These are phyloP conservation scores for Panthera leo DNA, from an alignment of 2,113 vertebrate genomes.

Conservation along the genomic window DNA sequence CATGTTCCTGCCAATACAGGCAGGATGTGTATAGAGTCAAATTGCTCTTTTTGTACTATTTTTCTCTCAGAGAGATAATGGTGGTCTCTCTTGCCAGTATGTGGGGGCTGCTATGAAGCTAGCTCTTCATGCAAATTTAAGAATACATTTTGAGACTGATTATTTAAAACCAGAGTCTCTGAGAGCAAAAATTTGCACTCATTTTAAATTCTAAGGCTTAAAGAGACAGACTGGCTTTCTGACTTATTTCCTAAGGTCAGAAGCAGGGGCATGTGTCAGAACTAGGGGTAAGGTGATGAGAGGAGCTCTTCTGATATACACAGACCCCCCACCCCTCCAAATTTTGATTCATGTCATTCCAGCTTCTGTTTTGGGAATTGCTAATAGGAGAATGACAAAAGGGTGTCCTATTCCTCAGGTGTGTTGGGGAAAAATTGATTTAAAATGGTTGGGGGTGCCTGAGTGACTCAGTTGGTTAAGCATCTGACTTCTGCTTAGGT, in stretches of 20 bases:
- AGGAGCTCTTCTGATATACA: background rate
- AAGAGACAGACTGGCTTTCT: background rate
- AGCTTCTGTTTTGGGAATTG: background rate
- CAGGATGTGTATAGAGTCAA: background rate
- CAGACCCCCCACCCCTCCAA: background rate
- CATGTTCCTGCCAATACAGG: background rate
- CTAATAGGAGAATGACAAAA: background rate
- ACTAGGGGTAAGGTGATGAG: background rate
- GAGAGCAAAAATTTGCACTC: background rate
- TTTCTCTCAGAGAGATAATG: background rate
- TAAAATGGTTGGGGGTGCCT: background rate
- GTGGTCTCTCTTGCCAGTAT: background rate
- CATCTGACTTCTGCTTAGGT: no score
- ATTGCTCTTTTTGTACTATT: background rate
- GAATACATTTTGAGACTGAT: background rate
- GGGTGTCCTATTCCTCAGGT: background rate
- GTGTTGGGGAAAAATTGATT: background rate
- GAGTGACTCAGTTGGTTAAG: no score
- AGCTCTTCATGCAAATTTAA: background rate
- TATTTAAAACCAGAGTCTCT: background rate
- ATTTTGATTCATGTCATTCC: background rate
- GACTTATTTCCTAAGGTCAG: background rate
- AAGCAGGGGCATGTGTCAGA: background rate
- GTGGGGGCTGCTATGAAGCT: background rate
- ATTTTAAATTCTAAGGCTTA: slow-evolving; percentile 25